Percentiles rank a stretch among this genome's conserved stretches.
These are phyloP conservation scores for Tinea semifulvella DNA, from an alignment of 2,888 invertebrate genomes.

Conservation along the genomic window DNA sequence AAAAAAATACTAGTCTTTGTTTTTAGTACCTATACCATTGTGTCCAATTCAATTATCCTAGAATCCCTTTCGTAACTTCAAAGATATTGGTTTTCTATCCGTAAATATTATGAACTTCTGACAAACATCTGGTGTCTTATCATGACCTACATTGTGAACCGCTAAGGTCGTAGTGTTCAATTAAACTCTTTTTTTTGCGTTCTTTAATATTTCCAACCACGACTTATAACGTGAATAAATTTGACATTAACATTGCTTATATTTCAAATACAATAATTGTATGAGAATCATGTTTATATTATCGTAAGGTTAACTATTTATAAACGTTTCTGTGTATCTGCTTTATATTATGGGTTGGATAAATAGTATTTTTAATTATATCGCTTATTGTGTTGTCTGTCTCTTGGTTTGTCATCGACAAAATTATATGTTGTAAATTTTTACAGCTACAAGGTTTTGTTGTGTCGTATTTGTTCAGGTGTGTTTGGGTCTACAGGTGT, in stretches of 20 bases:
- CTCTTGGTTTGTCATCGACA: not conserved
- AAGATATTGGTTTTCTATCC: not conserved
- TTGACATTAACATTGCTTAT: too few species aligned
- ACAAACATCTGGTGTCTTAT: conserved; percentile 6
- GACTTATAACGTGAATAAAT: too few species aligned
- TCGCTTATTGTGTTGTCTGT: not conserved
- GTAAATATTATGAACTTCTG: not conserved
- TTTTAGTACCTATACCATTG: too few species aligned
- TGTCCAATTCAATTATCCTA: too few species aligned
- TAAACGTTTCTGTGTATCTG: not conserved
- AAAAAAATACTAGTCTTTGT: too few species aligned
- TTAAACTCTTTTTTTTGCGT: not conserved
- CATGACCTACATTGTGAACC: not conserved
- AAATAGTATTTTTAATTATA: not conserved
- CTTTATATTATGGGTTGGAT: not conserved
- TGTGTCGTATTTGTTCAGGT: conserved; percentile 32
- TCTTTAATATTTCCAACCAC: too few species aligned
- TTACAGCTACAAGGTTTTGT: too few species aligned
- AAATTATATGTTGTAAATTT: not conserved
- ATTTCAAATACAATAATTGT: too few species aligned
- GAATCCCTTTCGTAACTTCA: too few species aligned
- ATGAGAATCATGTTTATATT: too few species aligned
- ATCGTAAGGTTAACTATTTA: too few species aligned
- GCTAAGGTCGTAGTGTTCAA: not conserved
- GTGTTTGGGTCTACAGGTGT: conserved; percentile 20